Evolutionary conservation across 2,888 invertebrate genomes (phyloP), one percentile per base, ranked within the genome.

Genomic region (Amorpha juglandis): DNA sequence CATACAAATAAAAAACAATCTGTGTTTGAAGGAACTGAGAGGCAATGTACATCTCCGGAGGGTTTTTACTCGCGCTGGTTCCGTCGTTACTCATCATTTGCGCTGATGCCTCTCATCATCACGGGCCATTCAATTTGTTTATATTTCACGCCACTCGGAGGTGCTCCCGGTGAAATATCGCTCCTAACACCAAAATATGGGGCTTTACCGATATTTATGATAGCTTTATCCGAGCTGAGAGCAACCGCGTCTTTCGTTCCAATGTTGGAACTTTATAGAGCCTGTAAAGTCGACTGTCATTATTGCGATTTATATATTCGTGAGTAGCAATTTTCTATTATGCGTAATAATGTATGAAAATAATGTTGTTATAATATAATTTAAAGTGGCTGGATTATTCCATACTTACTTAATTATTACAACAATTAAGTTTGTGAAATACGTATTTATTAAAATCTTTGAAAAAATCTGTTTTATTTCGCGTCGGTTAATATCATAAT

Each of bases 91-190:
- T 93, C 90, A 92, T 91, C 88, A 91, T 93, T 92, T 92, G 88
- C 85, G 78, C 70, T 79, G 87, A 83, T 79, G 81, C 81, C 77
- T 81, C 88, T 90, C 91, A 80, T 92, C 91, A 90, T 87, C 80
- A 81, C 81, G 82, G 82, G 79, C 83, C 84, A 90, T 93, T 91
- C 92, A 92, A 92, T 92, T 92, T 92, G 92, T 92, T 92, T 92
- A 91, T 91, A 92, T 92, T 92, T 90, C 88, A 88, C 89, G 89
- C 87, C 87, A 89, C 89, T 89, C 87, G 79, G 89, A 90, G 91
- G 89, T 88, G 91, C 90, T 83, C 76, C 73, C 79, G 72, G 74
- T 83, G 86, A 90, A 84, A 88, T 89, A 89, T 83, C 74, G 82
- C 80, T 86, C 81, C 82, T 91, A 89, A 91, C 86, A 77, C 87